Base-by-base conservation (phyloP, 1,140 invertebrate species). In the Cotesia typhae region DNA sequence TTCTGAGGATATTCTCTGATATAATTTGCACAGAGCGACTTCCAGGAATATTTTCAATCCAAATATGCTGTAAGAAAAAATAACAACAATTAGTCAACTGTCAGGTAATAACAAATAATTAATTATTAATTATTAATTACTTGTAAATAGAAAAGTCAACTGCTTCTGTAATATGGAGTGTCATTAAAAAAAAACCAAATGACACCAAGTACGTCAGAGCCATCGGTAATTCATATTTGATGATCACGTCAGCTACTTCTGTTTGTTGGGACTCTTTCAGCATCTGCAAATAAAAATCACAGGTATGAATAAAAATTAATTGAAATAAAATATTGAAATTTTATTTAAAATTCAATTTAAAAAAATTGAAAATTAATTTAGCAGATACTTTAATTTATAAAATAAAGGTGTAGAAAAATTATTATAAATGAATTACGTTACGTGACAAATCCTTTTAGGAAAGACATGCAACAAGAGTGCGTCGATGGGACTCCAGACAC, bases 401-500 rank as follows among this genome's bases (percentile, higher is more conserved):
- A 47, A 67, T 14, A 60, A n/a, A 10, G 38, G 55, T 65, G 28
- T 60, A 14, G 59, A 14, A 17, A 14, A 53, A 38, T 63, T 47
- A 63, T 53, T 35, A 55, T 51, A 17, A 71, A 36, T 28, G 36
- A 67, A 71, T 73, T 72, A 79, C 64, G 38, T 79, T 82, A 84
- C 83, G 17, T 79, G 73, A 41, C 38, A 77, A 63, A 81, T 6
- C n/a, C 60, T 41, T 41, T 71, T 74, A 0, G 79, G 78, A 0
- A 81, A 6, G 1, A 75, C 78, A 7, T 72, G 78, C 4, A 80
- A 57, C 0, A 84, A 67, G 6, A 79, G 61, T 14, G 78, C 57
- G n/a, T 83, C 77, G 2, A 84, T 78, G 0, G 82, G 81, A 9
- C 73, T 76, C 82, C 83, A 84, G 5, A 83, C 73, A 64, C 79